Evolutionary conservation across 2,797 vertebrate genomes (phyloP).

Genomic region (Holocentrus rufus): DNA sequence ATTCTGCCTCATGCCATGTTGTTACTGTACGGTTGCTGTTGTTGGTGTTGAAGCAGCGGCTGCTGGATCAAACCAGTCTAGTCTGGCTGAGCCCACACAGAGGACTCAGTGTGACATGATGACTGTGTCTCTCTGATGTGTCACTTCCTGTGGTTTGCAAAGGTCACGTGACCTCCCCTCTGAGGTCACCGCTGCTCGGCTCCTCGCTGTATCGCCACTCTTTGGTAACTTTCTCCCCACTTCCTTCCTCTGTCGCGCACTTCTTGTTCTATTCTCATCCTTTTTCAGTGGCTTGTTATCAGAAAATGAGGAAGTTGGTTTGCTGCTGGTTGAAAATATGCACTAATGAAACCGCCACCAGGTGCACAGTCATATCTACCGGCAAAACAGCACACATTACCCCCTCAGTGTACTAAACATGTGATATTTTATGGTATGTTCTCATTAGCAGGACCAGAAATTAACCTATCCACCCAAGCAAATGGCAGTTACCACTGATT

Average conservation of each 20-base stretch:
- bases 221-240: conserved; percentile 13
- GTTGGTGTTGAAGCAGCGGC: conserved; percentile 15
- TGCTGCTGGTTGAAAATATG: not conserved
- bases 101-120: conserved; percentile 51
- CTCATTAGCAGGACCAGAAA: not conserved
- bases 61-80: conserved; percentile 63
- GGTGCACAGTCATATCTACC: conserved; percentile 19
- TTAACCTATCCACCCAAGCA: not conserved
- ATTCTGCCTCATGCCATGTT: conserved; percentile 35
- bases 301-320: not conserved
- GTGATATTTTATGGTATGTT: conserved; percentile 27
- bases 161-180: conserved; percentile 47
- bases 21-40: conserved; percentile 12
- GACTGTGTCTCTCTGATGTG: conserved; percentile 52
- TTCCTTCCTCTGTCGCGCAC: not conserved
- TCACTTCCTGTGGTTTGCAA: conserved; percentile 62
- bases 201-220: conserved; percentile 16
- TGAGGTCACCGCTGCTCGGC: conserved; percentile 31
- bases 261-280: conserved; percentile 11
- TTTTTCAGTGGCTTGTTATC: conserved; percentile 14
- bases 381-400: conserved; percentile 24
- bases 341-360: not conserved
- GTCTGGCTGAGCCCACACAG: conserved; percentile 57
- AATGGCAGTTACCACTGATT: conserved; percentile 17
- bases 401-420: conserved; percentile 22